phyloP scores from a whole-genome alignment of 2,797 vertebrate species.

The Microchirus variegatus region DNA sequence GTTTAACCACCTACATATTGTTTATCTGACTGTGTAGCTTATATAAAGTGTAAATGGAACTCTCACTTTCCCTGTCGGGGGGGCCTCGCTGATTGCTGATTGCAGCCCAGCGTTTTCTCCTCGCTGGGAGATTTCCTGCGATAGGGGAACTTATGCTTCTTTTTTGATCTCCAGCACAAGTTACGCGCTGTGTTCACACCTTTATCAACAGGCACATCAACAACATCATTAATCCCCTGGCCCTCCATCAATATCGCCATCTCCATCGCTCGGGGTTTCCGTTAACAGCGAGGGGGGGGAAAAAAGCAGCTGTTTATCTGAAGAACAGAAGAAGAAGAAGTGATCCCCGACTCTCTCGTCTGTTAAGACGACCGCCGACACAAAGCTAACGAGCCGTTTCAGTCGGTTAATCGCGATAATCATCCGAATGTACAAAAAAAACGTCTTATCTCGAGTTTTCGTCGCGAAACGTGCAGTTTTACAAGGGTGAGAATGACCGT shows the following conservation, averaged over 20 bases:
- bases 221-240: conserved; percentile 40
- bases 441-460: too few species aligned
- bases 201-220: conserved; percentile 47
- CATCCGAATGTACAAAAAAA: too few species aligned
- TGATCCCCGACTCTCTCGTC: neutral
- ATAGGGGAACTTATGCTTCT: conserved; percentile 35
- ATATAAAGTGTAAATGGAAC: conserved; percentile 39
- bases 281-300: too few species aligned
- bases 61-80: conserved; percentile 49
- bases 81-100: conserved; percentile 32
- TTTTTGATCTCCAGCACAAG: too few species aligned
- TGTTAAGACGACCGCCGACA: too few species aligned
- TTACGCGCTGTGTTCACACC: conserved; percentile 40
- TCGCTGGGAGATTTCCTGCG: conserved; percentile 46
- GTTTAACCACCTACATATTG: neutral
- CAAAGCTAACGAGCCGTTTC: too few species aligned
- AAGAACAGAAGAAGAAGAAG: conserved; percentile 37
- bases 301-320: conserved; percentile 55
- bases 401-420: too few species aligned
- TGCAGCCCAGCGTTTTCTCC: conserved; percentile 36
- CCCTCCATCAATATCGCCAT: conserved; percentile 46
- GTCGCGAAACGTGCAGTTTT: too few species aligned
- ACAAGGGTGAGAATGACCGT: too few species aligned
- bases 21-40: conserved; percentile 11
- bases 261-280: conserved; percentile 17